A percentile compares a stretch with the other conserved stretches of the same genome.
These are phyloP conservation scores for Hycleus phaleratus DNA, from an alignment of 1,140 invertebrate genomes.

Conservation along the genomic window DNA sequence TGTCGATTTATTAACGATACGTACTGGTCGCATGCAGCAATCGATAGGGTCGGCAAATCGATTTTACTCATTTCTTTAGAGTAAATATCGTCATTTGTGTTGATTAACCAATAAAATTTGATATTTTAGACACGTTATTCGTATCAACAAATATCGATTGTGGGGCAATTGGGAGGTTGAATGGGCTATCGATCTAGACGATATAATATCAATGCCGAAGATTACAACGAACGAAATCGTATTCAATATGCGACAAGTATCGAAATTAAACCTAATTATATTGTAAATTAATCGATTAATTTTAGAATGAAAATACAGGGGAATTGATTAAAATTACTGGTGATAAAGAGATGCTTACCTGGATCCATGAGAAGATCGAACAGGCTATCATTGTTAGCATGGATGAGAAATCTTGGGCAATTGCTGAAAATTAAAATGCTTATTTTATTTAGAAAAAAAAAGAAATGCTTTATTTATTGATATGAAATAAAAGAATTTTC, in stretches of 20 bases:
- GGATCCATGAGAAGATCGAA: conserved; percentile 66
- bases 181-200: conserved; percentile 66
- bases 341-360: conserved; percentile 55
- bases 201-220: conserved; percentile 62
- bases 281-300: conserved; percentile 14
- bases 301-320: conserved; percentile 20
- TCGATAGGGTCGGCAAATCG: conserved; percentile 43
- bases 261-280: neutral
- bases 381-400: conserved; percentile 62
- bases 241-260: conserved; percentile 65
- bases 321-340: conserved; percentile 51
- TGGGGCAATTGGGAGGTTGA: conserved; percentile 70
- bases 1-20: conserved; percentile 32
- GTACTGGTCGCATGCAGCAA: conserved; percentile 37
- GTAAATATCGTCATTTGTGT: conserved; percentile 35
- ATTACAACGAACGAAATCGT: conserved; percentile 57
- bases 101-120: conserved; percentile 6
- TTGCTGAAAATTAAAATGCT: conserved; percentile 21
- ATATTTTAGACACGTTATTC: conserved; percentile 60
- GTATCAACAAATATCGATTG: conserved; percentile 60
- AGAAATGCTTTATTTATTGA: neutral
- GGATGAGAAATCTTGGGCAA: conserved; percentile 51
- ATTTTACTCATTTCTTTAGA: conserved; percentile 46
- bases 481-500: neutral
- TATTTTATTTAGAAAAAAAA: conserved; percentile 6